Evolutionary conservation across 2,113 vertebrate genomes (phyloP).

Genomic region (Cyprinodon variegatus): DNA sequence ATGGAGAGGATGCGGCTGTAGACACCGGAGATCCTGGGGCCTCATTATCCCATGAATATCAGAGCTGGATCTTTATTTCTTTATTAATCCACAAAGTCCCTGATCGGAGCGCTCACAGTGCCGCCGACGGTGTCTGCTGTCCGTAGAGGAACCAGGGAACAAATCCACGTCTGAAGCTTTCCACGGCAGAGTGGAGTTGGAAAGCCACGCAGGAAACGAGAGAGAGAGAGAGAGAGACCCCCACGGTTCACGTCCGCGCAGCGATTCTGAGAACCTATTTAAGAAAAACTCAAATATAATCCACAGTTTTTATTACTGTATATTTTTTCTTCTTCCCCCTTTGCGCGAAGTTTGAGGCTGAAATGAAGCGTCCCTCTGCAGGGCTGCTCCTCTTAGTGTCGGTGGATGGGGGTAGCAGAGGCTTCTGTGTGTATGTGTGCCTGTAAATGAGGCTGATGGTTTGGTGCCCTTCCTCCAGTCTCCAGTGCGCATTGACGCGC

Average conservation of each 20-base stretch:
- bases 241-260: conserved; percentile 57
- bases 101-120: conserved; percentile 66
- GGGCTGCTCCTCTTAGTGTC: background rate
- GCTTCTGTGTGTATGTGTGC: conserved; percentile 60
- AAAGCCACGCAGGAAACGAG: conserved; percentile 26
- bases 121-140: conserved; percentile 50
- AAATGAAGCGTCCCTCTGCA: conserved; percentile 27
- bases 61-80: conserved; percentile 70
- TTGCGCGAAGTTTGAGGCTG: conserved; percentile 55
- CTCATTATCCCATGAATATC: conserved; percentile 76
- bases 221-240: conserved; percentile 33
- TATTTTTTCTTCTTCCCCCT: background rate
- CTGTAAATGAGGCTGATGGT: conserved; percentile 70
- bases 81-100: conserved; percentile 76
- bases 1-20: background rate
- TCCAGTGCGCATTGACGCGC: conserved; percentile 90
- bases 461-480: conserved; percentile 76
- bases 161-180: conserved; percentile 60
- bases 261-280: conserved; percentile 44
- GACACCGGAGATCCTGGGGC: conserved; percentile 26
- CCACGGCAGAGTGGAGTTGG: conserved; percentile 46
- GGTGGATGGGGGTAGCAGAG: background rate
- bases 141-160: conserved; percentile 39
- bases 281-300: conserved; percentile 57
- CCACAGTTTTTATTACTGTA: conserved; percentile 37